Evolutionary conservation across 2,113 vertebrate species (phyloP).

Genomic region (Rousettus leschenaultii): DNA sequence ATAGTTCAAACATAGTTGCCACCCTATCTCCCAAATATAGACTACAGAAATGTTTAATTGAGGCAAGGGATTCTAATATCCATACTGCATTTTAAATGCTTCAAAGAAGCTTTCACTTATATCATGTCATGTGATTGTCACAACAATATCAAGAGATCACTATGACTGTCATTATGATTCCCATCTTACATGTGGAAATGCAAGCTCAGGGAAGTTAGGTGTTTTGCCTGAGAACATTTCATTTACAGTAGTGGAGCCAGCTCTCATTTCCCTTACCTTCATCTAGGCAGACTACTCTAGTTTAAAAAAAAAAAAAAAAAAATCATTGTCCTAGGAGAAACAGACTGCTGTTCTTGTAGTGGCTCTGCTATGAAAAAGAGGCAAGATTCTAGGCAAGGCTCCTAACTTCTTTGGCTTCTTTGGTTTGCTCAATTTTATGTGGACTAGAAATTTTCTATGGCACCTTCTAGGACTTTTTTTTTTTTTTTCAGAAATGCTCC

Average conservation of each 20-base stretch:
- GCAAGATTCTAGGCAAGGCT: neutral
- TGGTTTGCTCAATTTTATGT: neutral
- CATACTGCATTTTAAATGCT: neutral
- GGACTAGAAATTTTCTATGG: neutral
- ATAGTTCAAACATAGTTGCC: neutral
- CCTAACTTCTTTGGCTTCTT: neutral
- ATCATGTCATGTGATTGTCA: neutral
- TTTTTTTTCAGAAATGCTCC: neutral
- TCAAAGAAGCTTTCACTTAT: neutral
- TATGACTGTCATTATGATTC: neutral
- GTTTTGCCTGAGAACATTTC: neutral
- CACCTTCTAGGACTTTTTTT: neutral
- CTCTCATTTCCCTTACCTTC: neutral
- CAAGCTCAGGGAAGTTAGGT: neutral
- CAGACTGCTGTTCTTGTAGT: neutral
- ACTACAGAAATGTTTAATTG: neutral
- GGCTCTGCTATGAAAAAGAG: neutral
- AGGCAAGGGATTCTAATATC: neutral
- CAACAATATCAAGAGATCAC: neutral
- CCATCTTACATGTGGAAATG: neutral
- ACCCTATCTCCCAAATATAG: neutral
- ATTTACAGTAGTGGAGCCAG: neutral
- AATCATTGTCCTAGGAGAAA: neutral
- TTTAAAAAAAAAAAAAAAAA: neutral
- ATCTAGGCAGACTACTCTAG: neutral